Base-by-base conservation (phyloP, 1,140 invertebrate genomes). In the Lepidostoma basale region DNA sequence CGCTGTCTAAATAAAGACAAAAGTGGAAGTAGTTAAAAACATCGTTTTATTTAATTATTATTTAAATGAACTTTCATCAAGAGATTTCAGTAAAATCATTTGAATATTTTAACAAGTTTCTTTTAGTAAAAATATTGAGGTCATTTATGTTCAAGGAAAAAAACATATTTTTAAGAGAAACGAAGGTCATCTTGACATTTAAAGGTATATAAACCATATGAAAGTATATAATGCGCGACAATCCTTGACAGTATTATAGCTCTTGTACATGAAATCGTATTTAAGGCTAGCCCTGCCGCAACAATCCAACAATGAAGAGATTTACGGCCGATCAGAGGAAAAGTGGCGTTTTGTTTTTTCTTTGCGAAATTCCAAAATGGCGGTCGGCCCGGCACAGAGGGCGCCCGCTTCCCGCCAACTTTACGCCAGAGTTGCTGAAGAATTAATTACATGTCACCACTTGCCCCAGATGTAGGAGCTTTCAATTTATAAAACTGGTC, bases 371-470 rank as follows among this genome's bases (percentile, higher is more conserved):
- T 56, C 30, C 52, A 56, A 56, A 56, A 56, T 56, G 52, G 52
- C 52, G 9, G 52, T 30, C 30, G 52, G 28, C 20, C 52, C 52
- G 12, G n/a, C 30, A n/a, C 23, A 20, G 30, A 56, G 52, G 52
- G 16, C 52, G 33, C 36, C 28, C 52, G 44, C 20, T 36, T 22
- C 28, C 52, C 28, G 52, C 30, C 30, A 56, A 56, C 52, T 56
- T 56, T 33, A 18, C 30, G 52, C 52, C 52, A 56, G 30, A 33
- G 14, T 56, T 56, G 28, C 52, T 10, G 52, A 39, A 56, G 52
- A 56, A 56, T 39, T 56, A 56, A 56, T 56, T 56, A 39, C 52
- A 56, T 56, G 30, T 56, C 52, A 56, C 52, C 52, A 56, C 52
- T 56, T 33, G 52, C 45, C 52, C 23, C 9, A 30, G 30, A 16